These are phyloP conservation scores for Spodoptera frugiperda DNA, from an alignment of 1,140 invertebrate species.

Conservation along the genomic window DNA sequence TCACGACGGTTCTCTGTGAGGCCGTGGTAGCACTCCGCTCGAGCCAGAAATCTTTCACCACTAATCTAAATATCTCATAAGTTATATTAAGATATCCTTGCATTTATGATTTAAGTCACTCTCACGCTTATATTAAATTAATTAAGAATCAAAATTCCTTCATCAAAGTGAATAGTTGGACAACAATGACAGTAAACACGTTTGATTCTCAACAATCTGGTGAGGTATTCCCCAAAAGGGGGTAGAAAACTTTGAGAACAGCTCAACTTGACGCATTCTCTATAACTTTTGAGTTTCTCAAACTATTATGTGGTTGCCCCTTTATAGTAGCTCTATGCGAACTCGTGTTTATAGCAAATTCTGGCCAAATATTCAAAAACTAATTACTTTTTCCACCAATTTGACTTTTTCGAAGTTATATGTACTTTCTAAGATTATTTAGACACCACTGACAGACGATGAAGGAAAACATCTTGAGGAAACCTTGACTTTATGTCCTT, in stretches of 20 bases:
- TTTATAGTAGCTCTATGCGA: slow-evolving; percentile 36
- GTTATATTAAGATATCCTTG: too few species aligned
- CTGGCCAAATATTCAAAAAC: background rate
- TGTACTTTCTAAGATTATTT: too few species aligned
- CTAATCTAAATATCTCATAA: too few species aligned
- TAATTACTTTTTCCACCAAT: too few species aligned
- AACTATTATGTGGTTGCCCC: slow-evolving; percentile 43
- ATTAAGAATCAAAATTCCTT: slow-evolving; percentile 31
- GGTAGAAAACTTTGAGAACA: slow-evolving; percentile 37
- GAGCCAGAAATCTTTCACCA: too few species aligned
- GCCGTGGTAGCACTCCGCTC: too few species aligned
- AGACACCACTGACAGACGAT: too few species aligned
- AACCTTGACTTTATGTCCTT: too few species aligned
- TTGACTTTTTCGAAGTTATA: too few species aligned
- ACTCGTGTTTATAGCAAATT: slow-evolving; percentile 13
- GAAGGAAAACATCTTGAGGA: too few species aligned
- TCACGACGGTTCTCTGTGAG: too few species aligned
- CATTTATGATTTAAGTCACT: too few species aligned
- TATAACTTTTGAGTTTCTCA: slow-evolving; percentile 41
- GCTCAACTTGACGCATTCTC: slow-evolving; percentile 33
- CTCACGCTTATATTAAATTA: background rate
- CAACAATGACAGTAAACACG: slow-evolving; percentile 46
- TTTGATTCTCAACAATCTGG: slow-evolving; percentile 39
- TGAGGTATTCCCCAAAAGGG: slow-evolving; percentile 35
- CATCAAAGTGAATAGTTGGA: slow-evolving; percentile 42